These are phyloP conservation scores for Lophotis ruficrista DNA, from an alignment of 2,113 vertebrate species.

Conservation along the genomic window DNA sequence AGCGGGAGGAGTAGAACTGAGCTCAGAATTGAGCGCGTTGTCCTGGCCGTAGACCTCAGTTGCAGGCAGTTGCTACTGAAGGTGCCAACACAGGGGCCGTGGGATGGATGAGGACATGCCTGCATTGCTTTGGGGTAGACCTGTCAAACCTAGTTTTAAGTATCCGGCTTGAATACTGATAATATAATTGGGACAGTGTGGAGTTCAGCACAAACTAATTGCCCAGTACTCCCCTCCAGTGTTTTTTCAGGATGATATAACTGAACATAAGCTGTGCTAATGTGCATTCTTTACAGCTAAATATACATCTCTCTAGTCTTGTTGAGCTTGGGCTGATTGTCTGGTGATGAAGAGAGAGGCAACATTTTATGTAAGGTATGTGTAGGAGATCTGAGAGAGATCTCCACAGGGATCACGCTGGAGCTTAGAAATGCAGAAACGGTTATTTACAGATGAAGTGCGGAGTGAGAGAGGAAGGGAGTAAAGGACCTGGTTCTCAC, in stretches of 20 bases:
- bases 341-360: constrained; percentile 7
- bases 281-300: constrained; percentile 42
- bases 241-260: constrained; percentile 23
- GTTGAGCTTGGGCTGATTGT: constrained; percentile 22
- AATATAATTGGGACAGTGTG: not conserved
- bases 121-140: not conserved
- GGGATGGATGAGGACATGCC: not conserved
- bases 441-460: not conserved
- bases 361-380: constrained; percentile 19
- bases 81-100: not conserved
- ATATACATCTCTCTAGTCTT: constrained; percentile 37
- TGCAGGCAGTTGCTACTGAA: not conserved
- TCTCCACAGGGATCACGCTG: not conserved
- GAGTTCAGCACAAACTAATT: not conserved
- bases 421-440: not conserved
- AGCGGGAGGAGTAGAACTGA: not conserved
- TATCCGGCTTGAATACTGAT: not conserved
- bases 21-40: not conserved
- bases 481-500: not conserved
- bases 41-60: not conserved
- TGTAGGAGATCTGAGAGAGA: constrained; percentile 52
- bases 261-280: constrained; percentile 7
- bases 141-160: not conserved
- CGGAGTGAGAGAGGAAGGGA: not conserved
- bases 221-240: not conserved